Evolutionary conservation across 2,797 vertebrate genomes (phyloP).

Genomic region (Phataginus tetradactyla): DNA sequence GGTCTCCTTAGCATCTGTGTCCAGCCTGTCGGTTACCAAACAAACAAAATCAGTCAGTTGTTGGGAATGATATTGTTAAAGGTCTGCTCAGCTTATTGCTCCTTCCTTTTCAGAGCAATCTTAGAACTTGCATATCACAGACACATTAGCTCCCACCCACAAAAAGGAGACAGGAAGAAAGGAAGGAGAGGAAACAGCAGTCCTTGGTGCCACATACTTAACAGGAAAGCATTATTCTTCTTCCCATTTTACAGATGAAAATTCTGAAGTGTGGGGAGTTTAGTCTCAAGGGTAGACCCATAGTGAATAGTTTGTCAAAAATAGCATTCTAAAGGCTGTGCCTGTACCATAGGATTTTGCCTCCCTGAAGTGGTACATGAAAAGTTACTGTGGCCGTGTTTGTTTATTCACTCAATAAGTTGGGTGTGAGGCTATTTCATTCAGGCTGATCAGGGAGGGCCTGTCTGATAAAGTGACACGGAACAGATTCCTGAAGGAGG

Average conservation of each 20-base stretch:
- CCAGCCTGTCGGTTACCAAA: not conserved
- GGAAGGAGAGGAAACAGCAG: not conserved
- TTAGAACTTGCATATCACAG: not conserved
- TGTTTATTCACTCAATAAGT: not conserved
- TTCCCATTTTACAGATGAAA: not conserved
- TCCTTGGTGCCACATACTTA: not conserved
- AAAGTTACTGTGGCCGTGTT: not conserved
- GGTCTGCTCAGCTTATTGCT: not conserved
- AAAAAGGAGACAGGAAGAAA: not conserved
- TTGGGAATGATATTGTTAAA: not conserved
- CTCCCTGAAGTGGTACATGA: not conserved
- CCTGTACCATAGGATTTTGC: not conserved
- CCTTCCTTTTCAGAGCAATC: not conserved
- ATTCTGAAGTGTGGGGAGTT: not conserved
- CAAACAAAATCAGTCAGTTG: not conserved
- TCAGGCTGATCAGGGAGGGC: not conserved
- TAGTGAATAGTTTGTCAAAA: not conserved
- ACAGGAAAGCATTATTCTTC: not conserved
- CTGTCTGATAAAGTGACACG: not conserved
- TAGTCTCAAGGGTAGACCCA: not conserved
- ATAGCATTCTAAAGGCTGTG: not conserved
- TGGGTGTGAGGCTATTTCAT: not conserved
- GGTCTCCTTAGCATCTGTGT: not conserved
- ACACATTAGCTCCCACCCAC: not conserved
- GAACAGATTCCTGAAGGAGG: not conserved